Conservation (phyloP, 2,797 vertebrate species). For the Malurus leucopterus region DNA sequence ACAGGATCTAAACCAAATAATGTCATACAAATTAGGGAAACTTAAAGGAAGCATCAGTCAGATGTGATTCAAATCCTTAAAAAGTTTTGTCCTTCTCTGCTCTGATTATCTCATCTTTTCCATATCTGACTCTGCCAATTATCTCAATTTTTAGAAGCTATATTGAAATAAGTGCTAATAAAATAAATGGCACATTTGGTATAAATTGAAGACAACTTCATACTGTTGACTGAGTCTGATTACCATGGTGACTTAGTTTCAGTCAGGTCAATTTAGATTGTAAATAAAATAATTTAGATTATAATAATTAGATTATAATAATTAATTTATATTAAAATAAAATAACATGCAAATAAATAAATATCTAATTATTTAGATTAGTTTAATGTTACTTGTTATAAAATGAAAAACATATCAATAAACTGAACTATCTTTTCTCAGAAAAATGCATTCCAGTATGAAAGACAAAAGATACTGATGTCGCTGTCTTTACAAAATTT, state of each 20-base stretch:
- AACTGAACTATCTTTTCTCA: not conserved
- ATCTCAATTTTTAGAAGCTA: not conserved
- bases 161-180: not conserved
- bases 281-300: constrained; percentile 8
- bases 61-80: not conserved
- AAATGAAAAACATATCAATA: not conserved
- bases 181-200: not conserved
- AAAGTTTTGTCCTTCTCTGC: not conserved
- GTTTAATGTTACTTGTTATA: not conserved
- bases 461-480: not conserved
- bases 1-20: not conserved
- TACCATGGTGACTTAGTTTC: constrained; percentile 10
- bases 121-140: not conserved
- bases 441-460: not conserved
- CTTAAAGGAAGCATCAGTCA: not conserved
- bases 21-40: not conserved
- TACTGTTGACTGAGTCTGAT: not conserved
- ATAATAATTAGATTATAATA: not conserved
- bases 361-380: not conserved
- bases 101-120: not conserved
- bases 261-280: not conserved
- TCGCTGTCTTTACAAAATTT: not conserved
- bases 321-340: not conserved
- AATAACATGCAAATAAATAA: not conserved
- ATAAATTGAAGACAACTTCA: not conserved